phyloP scores from a whole-genome alignment of 2,113 vertebrate genomes.

The Mugil cephalus region DNA sequence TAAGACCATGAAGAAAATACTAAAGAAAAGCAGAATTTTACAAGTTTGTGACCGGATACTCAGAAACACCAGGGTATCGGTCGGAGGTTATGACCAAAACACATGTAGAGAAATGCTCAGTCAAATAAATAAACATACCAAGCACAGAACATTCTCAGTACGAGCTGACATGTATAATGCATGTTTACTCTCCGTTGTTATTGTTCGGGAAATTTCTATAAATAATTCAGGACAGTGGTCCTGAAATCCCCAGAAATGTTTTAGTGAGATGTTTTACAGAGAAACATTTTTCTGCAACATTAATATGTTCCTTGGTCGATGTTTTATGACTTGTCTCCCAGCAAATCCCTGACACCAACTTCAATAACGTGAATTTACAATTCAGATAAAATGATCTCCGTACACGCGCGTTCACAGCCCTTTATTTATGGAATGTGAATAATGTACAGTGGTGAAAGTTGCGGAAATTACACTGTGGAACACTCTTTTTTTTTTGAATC shows the following conservation, averaged over 20 bases:
- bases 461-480: conserved; percentile 61
- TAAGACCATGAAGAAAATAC: not conserved
- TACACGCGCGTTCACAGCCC: conserved; percentile 13
- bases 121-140: conserved; percentile 45
- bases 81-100: conserved; percentile 33
- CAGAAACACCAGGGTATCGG: conserved; percentile 1
- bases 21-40: conserved; percentile 5
- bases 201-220: conserved; percentile 74
- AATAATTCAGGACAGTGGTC: conserved; percentile 74
- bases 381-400: conserved; percentile 62
- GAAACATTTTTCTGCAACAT: conserved; percentile 65
- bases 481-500: conserved; percentile 58
- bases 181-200: conserved; percentile 64
- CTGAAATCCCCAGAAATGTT: conserved; percentile 73
- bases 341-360: conserved; percentile 51
- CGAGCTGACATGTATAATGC: conserved; percentile 70
- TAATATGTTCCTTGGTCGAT: conserved; percentile 56
- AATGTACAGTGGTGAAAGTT: conserved; percentile 59
- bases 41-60: conserved; percentile 7
- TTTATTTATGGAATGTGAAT: conserved; percentile 67
- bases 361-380: conserved; percentile 70
- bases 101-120: conserved; percentile 19
- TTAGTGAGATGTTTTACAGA: conserved; percentile 70
- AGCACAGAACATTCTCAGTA: conserved; percentile 41
- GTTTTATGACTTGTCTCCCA: conserved; percentile 59